Base-by-base conservation (phyloP, 1,140 invertebrate genomes). In the Apocrypta bakeri region DNA sequence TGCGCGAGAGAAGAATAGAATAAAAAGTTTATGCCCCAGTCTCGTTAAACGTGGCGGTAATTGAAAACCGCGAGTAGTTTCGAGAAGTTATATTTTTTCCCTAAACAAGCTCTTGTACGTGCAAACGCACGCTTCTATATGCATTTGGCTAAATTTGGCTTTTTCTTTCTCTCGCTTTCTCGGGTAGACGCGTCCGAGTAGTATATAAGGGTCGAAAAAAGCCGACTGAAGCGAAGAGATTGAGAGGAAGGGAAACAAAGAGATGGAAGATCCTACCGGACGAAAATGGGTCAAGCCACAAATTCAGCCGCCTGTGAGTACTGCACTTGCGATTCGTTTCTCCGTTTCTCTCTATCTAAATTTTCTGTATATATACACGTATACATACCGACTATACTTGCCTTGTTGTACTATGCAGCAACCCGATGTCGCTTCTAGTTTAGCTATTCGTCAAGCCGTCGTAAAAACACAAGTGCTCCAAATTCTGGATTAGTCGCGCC, bases 251-350 rank as follows among this genome's bases (percentile, higher is more conserved):
- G 80, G 80, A 84, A 78, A 84, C 83, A 85, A 82, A 82, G 78
- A 83, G 79, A 85, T 79, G 64, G 80, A 84, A 73, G 11, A 72
- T 63, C 40, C 42, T 72, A 40, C 37, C 25, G 21, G 64, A 79
- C 68, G 82, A 86, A 88, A 88, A 76, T 83, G 83, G 86, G 87
- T 86, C 85, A 85, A 86, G 83, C 84, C 82, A 71, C 82, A 85
- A 86, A 84, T 84, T 85, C 83, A 56, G 83, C 68, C 76, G n/a
- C 37, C 31, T 37, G 68, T 27, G 33, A 48, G 12, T 68, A 37
- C 42, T 33, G 4, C 21, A 17, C 31, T 11, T n/a, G 64, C 37
- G 21, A 81, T 73, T 63, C 76, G 37, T 85, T 42, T 80, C 79
- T 81, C 14, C 6, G 17, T 56, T 7, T 17, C 21, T 14, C 21